A percentile compares a stretch with the other conserved stretches of the same genome.
Conservation (phyloP, 1,140 invertebrate genomes). For the Ditylenchus dipsaci region DNA sequence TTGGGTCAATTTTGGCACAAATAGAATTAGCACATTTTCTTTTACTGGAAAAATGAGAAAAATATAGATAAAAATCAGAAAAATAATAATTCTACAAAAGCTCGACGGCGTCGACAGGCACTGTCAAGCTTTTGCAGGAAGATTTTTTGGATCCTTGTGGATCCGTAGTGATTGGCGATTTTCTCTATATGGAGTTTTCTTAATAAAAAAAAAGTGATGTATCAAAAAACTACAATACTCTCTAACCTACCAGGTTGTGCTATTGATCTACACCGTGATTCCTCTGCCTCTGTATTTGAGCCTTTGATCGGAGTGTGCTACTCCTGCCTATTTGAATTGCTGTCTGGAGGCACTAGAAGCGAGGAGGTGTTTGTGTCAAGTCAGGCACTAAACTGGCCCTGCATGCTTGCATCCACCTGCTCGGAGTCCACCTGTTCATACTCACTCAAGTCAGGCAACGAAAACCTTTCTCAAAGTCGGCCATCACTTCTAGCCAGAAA, state of each 20-base stretch:
- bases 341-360: slow-evolving; percentile 46
- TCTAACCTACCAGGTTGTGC: slow-evolving; percentile 79
- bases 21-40: too few species aligned
- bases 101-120: too few species aligned
- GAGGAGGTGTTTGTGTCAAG: slow-evolving; percentile 13
- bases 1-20: too few species aligned
- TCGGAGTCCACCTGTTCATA: slow-evolving; percentile 84
- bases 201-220: too few species aligned
- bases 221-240: too few species aligned
- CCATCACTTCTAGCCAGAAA: slow-evolving; percentile 78
- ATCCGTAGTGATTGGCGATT: too few species aligned
- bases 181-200: too few species aligned
- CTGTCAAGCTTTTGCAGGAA: too few species aligned
- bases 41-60: too few species aligned
- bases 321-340: slow-evolving; percentile 74
- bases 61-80: too few species aligned
- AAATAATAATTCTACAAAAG: too few species aligned
- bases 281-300: slow-evolving; percentile 83
- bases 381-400: slow-evolving; percentile 71
- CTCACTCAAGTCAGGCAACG: slow-evolving; percentile 83
- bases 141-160: too few species aligned
- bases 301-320: slow-evolving; percentile 68
- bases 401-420: slow-evolving; percentile 82
- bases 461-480: slow-evolving; percentile 95
- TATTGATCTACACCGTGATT: slow-evolving; percentile 85